Evolutionary conservation across 2,113 vertebrate genomes (phyloP).

Genomic region (Otolemur garnettii): DNA sequence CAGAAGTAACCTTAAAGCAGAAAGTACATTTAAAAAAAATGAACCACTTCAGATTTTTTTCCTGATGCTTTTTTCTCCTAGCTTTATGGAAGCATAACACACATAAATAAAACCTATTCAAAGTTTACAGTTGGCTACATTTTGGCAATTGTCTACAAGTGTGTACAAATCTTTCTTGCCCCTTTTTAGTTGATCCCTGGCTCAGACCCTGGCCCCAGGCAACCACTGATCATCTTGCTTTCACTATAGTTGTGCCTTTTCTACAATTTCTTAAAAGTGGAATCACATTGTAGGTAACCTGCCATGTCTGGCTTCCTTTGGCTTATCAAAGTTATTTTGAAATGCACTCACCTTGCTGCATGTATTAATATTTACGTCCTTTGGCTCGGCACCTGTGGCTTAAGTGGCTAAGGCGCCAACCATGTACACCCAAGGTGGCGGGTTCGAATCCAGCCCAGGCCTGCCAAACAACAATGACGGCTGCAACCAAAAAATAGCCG

Average conservation of each 20-base stretch:
- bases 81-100: neutral
- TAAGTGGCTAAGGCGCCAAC: too few species aligned
- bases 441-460: too few species aligned
- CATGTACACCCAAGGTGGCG: too few species aligned
- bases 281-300: neutral
- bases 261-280: neutral
- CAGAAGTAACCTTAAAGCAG: neutral
- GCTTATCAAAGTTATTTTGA: neutral
- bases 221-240: neutral
- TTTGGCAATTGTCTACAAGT: neutral
- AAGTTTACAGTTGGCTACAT: neutral
- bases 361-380: neutral
- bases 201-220: neutral
- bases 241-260: neutral
- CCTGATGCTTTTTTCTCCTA: neutral
- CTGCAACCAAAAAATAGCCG: too few species aligned
- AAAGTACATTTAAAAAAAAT: neutral
- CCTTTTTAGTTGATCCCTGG: neutral
- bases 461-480: too few species aligned
- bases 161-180: neutral
- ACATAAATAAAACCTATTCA: neutral
- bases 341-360: neutral
- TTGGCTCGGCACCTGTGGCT: too few species aligned
- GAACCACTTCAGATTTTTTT: neutral
- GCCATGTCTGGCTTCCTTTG: neutral